A percentile compares a stretch with the other conserved stretches of the same genome.
Conservation (phyloP, 1,140 invertebrate species). For the Sogatella furcifera region DNA sequence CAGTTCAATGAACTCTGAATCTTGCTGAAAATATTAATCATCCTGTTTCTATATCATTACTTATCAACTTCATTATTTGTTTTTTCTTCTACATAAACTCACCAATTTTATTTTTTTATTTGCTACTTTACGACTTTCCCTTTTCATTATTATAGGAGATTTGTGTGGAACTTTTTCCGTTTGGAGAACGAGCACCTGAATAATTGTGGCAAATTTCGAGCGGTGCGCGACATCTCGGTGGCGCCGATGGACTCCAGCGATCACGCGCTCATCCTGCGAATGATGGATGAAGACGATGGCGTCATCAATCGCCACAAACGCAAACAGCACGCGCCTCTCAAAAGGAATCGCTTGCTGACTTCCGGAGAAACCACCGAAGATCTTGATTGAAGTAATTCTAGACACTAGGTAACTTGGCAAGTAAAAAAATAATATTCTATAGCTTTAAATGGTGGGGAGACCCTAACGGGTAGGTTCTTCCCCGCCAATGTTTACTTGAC, state of each 20-base stretch:
- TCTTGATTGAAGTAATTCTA: constrained; percentile 6
- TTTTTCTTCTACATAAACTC: no score
- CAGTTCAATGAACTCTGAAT: no score
- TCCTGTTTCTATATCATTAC: no score
- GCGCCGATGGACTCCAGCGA: constrained; percentile 88
- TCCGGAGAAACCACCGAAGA: constrained; percentile 23
- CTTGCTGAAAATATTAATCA: no score
- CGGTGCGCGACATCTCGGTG: constrained; percentile 95
- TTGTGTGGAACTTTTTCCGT: constrained; percentile 99
- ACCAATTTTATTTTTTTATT: not conserved
- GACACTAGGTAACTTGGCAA: no score
- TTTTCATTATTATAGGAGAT: constrained; percentile 51
- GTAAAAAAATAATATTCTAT: no score
- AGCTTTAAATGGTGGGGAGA: no score
- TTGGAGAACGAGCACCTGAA: constrained; percentile 99
- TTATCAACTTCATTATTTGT: no score
- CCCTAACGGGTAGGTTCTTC: no score
- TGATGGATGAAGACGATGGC: constrained; percentile 64
- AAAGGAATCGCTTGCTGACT: constrained; percentile 2
- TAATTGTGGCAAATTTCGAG: constrained; percentile 98
- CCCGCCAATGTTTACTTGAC: no score
- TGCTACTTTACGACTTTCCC: constrained; percentile 9
- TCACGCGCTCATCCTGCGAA: constrained; percentile 53
- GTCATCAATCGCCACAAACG: constrained; percentile 37
- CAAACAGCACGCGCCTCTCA: not conserved